phyloP scores from a whole-genome alignment of 1,140 invertebrate species.

The Pogonus chalceus region DNA sequence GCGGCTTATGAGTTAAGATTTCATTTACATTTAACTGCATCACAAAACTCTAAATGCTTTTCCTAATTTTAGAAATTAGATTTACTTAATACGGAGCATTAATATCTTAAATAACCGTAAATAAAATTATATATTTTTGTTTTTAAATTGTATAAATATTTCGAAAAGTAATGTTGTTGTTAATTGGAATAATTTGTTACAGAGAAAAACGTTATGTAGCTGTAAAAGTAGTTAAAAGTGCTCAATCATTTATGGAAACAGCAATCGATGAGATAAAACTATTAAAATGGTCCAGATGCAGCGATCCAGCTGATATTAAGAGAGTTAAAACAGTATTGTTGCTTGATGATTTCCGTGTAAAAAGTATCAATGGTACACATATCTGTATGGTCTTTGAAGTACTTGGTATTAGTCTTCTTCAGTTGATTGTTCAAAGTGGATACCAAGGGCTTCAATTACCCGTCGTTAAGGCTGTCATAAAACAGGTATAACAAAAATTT shows the following conservation, averaged over 20 bases:
- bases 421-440: slow-evolving; percentile 94
- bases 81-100: no score
- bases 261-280: slow-evolving; percentile 97
- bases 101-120: not conserved
- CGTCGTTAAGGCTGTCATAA: slow-evolving; percentile 91
- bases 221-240: slow-evolving; percentile 96
- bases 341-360: slow-evolving; percentile 94
- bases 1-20: no score
- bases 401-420: slow-evolving; percentile 92
- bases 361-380: slow-evolving; percentile 87
- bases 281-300: slow-evolving; percentile 81
- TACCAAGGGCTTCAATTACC: slow-evolving; percentile 91
- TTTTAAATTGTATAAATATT: slow-evolving; percentile 8
- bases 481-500: slow-evolving; percentile 68
- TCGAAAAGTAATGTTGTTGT: no score
- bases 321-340: slow-evolving; percentile 92
- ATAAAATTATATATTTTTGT: not conserved
- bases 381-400: slow-evolving; percentile 99
- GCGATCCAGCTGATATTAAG: slow-evolving; percentile 76
- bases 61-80: no score
- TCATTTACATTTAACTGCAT: no score
- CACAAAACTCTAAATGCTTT: no score
- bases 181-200: no score
- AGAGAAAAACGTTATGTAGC: slow-evolving; percentile 86
- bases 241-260: slow-evolving; percentile 92